Percentiles rank a stretch among this genome's conserved stretches.
Conservation (phyloP, 2,113 vertebrate genomes). For the Hemiprocne comata region DNA sequence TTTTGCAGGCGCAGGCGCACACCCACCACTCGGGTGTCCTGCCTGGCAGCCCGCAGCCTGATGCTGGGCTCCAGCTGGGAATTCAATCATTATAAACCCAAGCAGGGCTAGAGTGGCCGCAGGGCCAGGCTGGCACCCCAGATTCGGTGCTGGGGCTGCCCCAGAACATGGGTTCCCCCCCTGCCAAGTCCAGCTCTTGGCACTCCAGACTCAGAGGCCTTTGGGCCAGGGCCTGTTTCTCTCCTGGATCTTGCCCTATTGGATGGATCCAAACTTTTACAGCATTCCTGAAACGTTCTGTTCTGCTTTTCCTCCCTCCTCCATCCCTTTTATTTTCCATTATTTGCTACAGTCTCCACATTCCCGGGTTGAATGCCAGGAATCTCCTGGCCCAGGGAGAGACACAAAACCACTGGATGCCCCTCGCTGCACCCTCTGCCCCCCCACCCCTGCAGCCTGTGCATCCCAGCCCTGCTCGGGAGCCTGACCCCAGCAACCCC, state of each 20-base stretch:
- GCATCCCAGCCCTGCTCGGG: not conserved
- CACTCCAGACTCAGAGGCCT: not conserved
- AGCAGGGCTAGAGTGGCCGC: not conserved
- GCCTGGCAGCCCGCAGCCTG: not conserved
- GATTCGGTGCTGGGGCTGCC: no score
- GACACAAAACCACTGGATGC: not conserved
- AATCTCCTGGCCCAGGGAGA: conserved; percentile 12
- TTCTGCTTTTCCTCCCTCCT: conserved; percentile 18
- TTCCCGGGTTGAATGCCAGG: conserved; percentile 51
- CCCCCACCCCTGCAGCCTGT: not conserved
- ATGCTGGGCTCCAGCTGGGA: no score
- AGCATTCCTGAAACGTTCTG: conserved; percentile 5
- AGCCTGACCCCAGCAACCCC: not conserved
- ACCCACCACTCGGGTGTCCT: not conserved
- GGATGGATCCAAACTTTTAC: not conserved
- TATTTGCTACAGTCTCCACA: conserved; percentile 9
- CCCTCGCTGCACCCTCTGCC: not conserved
- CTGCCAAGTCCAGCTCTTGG: no score
- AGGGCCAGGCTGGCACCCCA: no score
- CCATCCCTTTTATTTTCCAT: conserved; percentile 55
- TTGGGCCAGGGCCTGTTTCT: not conserved
- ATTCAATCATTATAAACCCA: not conserved
- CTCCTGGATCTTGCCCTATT: not conserved
- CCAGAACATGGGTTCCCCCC: no score
- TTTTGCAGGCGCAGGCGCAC: rapidly evolving